phyloP scores from a whole-genome alignment of 2,888 invertebrate genomes.

The Eupithecia vulgata region DNA sequence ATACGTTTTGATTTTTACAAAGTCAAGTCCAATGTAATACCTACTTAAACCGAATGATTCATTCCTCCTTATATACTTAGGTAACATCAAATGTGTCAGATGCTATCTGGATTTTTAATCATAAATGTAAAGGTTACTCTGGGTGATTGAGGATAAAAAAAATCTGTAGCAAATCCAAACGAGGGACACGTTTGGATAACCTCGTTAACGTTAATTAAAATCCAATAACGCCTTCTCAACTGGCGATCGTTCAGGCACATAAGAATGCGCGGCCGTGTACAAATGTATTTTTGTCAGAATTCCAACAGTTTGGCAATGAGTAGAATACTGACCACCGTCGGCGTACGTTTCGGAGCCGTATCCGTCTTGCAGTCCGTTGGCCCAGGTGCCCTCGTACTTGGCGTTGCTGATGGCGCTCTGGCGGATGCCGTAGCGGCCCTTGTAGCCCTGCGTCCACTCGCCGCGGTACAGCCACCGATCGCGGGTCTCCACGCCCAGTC shows the following conservation, averaged over 20 bases:
- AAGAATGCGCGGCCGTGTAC: constrained; percentile 68
- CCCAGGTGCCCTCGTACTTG: constrained; percentile 99
- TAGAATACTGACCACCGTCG: constrained; percentile 95
- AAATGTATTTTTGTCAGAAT: constrained; percentile 72
- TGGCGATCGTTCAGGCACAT: constrained; percentile 51
- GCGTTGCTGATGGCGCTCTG: constrained; percentile 97
- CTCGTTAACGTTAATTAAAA: constrained; percentile 48
- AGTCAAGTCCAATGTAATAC: background rate
- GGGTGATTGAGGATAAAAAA: background rate
- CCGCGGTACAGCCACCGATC: constrained; percentile 99
- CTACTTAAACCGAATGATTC: background rate
- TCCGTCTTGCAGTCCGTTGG: constrained; percentile 98
- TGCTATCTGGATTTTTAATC: background rate
- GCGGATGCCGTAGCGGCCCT: constrained; percentile 98
- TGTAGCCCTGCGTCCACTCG: constrained; percentile 99
- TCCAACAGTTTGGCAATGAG: constrained; percentile 66
- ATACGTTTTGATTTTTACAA: no score
- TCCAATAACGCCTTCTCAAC: constrained; percentile 56
- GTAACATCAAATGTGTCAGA: background rate
- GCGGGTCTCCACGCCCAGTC: constrained; percentile 97
- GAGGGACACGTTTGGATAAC: background rate
- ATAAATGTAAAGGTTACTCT: background rate
- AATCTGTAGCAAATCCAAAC: background rate
- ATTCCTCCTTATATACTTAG: no score
- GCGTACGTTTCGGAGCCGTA: constrained; percentile 99